Conservation (phyloP, 2,888 invertebrate species). For the Pristionchus fissidentatus region DNA sequence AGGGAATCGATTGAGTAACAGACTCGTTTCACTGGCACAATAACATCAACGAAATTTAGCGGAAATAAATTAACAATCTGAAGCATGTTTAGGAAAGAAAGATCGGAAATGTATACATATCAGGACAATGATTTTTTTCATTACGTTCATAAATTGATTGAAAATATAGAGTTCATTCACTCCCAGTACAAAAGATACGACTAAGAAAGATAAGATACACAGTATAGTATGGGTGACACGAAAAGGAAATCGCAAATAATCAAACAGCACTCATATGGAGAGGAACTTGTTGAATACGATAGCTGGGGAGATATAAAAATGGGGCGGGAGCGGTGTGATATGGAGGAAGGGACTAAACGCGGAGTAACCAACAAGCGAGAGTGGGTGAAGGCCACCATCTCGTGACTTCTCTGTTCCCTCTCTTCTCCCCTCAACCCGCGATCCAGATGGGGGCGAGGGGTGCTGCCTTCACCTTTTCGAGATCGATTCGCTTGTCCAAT, state of each 20-base stretch:
- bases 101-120: too few species aligned
- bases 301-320: not conserved
- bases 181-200: too few species aligned
- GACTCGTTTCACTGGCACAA: not conserved
- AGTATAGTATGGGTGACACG: too few species aligned
- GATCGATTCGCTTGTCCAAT: conserved; percentile 79
- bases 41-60: not conserved
- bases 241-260: not conserved
- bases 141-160: too few species aligned
- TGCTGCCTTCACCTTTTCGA: conserved; percentile 79
- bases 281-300: too few species aligned
- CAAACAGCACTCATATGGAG: not conserved
- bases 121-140: too few species aligned
- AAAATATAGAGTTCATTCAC: too few species aligned
- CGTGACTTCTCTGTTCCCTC: not conserved
- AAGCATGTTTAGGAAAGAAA: not conserved
- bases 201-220: too few species aligned
- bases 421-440: conserved; percentile 50
- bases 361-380: not conserved
- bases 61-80: not conserved
- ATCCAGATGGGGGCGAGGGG: conserved; percentile 78
- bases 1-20: too few species aligned
- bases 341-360: conserved; percentile 15
- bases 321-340: not conserved
- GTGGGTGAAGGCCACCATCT: not conserved